These are phyloP conservation scores for Drosophila elegans DNA, from an alignment of 1,140 invertebrate genomes.

Conservation along the genomic window DNA sequence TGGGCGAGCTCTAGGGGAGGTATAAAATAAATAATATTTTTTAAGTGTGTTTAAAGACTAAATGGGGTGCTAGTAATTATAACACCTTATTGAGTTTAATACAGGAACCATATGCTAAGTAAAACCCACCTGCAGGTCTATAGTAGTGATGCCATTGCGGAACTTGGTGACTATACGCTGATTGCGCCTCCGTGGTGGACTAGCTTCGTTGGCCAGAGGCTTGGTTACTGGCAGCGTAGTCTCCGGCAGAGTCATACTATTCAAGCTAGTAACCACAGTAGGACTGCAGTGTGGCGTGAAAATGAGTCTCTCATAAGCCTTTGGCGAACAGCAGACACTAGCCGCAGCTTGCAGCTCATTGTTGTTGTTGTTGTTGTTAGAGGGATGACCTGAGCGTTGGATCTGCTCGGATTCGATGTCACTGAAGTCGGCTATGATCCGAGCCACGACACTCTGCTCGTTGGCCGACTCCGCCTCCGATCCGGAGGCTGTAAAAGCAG, in stretches of 20 bases:
- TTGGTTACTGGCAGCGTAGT: constrained; percentile 53
- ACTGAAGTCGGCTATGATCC: constrained; percentile 83
- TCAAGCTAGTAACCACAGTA: constrained; percentile 7
- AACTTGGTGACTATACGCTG: constrained; percentile 81
- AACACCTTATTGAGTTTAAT: no score
- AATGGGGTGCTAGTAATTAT: no score
- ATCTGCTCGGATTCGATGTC: constrained; percentile 77
- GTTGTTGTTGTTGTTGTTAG: constrained; percentile 33
- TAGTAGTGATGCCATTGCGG: constrained; percentile 76
- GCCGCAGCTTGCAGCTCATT: constrained; percentile 20
- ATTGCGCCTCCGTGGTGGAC: constrained; percentile 68
- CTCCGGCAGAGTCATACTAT: constrained; percentile 48
- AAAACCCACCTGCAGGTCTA: constrained; percentile 64
- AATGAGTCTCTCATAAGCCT: constrained; percentile 54
- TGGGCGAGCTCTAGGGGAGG: constrained; percentile 41
- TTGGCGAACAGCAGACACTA: constrained; percentile 29
- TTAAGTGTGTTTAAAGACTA: no score
- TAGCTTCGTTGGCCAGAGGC: constrained; percentile 43
- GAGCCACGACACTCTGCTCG: constrained; percentile 79
- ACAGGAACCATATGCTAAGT: no score
- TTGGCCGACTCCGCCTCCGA: constrained; percentile 57
- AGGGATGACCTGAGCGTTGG: constrained; percentile 30
- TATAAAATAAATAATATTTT: no score
- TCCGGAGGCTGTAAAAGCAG: constrained; percentile 53
- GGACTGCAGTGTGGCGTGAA: constrained; percentile 59